Conservation (phyloP, 2,888 invertebrate genomes). For the Eupithecia pulchellata region DNA sequence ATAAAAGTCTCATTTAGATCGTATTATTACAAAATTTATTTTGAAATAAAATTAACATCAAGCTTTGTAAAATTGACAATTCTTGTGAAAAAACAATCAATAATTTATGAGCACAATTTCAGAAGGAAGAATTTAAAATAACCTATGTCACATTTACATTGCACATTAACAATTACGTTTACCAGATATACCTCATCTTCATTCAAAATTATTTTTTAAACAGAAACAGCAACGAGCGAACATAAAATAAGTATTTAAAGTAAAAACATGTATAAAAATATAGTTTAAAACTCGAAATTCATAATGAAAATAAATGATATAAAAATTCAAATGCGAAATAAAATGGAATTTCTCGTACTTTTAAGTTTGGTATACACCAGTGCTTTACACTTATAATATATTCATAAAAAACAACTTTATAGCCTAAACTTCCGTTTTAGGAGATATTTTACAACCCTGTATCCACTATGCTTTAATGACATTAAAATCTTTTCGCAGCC, state of each 20-base stretch:
- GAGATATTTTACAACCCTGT: constrained; percentile 86
- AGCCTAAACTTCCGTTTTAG: constrained; percentile 77
- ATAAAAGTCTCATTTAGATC: constrained; percentile 14
- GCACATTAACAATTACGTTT: constrained; percentile 34
- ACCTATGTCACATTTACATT: constrained; percentile 45
- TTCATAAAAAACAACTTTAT: constrained; percentile 80
- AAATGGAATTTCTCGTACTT: constrained; percentile 72
- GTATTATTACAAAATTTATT: constrained; percentile 77
- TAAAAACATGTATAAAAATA: constrained; percentile 50
- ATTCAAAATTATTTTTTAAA: constrained; percentile 42
- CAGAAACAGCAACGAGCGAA: constrained; percentile 33
- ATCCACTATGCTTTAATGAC: constrained; percentile 82
- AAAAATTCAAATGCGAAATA: constrained; percentile 71
- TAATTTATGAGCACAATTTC: constrained; percentile 82
- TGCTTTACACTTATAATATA: constrained; percentile 78
- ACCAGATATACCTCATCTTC: constrained; percentile 41
- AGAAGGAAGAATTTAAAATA: constrained; percentile 71
- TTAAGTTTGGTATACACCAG: constrained; percentile 73
- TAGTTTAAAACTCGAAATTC: constrained; percentile 71
- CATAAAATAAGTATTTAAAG: constrained; percentile 34
- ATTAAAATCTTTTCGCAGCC: constrained; percentile 65
- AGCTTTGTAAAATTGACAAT: constrained; percentile 82
- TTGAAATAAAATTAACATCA: constrained; percentile 83
- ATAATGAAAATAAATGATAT: constrained; percentile 56
- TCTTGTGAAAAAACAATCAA: constrained; percentile 74